Evolutionary conservation across 2,888 invertebrate genomes (phyloP).

Genomic region (Parnassius orleans): DNA sequence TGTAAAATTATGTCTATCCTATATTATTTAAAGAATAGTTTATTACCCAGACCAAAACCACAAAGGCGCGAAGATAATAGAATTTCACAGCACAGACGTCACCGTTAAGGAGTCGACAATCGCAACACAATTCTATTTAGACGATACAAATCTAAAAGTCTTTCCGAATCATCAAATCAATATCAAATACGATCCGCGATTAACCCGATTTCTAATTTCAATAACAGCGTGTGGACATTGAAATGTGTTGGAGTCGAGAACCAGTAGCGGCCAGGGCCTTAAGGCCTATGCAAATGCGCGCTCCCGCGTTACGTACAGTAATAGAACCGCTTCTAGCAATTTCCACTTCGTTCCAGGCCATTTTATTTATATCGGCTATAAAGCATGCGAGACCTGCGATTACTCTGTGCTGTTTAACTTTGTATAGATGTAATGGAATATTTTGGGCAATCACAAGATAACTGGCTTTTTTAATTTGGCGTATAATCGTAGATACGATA

Average conservation of each 20-base stretch:
- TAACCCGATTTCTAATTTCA: constrained; percentile 13
- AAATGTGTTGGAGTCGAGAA: constrained; percentile 27
- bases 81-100: constrained; percentile 12
- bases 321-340: constrained; percentile 65
- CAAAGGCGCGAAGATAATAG: constrained; percentile 3
- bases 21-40: constrained; percentile 12
- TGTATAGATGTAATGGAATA: neutral
- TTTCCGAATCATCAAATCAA: neutral
- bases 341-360: constrained; percentile 60
- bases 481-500: neutral
- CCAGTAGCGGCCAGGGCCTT: constrained; percentile 33
- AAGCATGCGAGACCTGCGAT: constrained; percentile 33
- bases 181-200: constrained; percentile 18
- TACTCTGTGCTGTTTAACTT: constrained; percentile 29
- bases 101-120: neutral
- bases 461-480: neutral
- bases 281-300: constrained; percentile 57
- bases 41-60: constrained; percentile 5
- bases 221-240: constrained; percentile 25
- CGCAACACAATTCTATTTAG: neutral
- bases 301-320: constrained; percentile 68
- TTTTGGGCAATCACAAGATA: neutral
- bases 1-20: neutral
- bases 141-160: constrained; percentile 9
- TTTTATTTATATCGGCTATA: constrained; percentile 50